Evolutionary conservation across 2,888 invertebrate species (phyloP).

Genomic region (Pammene aurita): DNA sequence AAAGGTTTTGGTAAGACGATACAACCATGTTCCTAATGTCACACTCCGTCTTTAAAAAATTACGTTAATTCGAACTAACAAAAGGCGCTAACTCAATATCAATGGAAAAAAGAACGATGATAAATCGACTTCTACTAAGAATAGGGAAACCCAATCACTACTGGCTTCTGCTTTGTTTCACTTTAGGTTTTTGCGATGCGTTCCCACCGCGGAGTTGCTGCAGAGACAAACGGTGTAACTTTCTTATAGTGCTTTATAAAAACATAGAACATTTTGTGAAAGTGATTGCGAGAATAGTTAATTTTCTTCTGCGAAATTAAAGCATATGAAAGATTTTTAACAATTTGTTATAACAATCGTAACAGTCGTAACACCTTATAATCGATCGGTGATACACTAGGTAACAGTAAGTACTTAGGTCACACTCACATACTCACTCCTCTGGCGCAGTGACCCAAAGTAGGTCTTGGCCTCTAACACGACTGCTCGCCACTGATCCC

Average conservation of each 20-base stretch:
- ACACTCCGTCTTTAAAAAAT: not conserved
- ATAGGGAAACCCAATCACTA: slow-evolving; percentile 31
- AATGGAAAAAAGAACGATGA: slow-evolving; percentile 13
- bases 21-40: no score
- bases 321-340: not conserved
- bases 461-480: no score
- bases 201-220: slow-evolving; percentile 25
- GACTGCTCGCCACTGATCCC: no score
- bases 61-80: slow-evolving; percentile 4
- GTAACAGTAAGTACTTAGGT: no score
- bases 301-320: not conserved
- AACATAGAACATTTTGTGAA: slow-evolving; percentile 17
- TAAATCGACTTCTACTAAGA: slow-evolving; percentile 16
- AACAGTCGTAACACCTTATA: no score
- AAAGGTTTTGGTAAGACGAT: no score
- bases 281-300: slow-evolving; percentile 19
- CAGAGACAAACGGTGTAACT: slow-evolving; percentile 7
- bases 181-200: slow-evolving; percentile 21
- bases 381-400: no score
- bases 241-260: slow-evolving; percentile 2
- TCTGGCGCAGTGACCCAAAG: no score
- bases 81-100: slow-evolving; percentile 19
- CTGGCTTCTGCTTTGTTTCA: slow-evolving; percentile 25
- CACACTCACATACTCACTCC: no score
- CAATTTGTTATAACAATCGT: no score